These are phyloP conservation scores for Bradypus variegatus DNA, from an alignment of 2,797 vertebrate species.

Conservation along the genomic window DNA sequence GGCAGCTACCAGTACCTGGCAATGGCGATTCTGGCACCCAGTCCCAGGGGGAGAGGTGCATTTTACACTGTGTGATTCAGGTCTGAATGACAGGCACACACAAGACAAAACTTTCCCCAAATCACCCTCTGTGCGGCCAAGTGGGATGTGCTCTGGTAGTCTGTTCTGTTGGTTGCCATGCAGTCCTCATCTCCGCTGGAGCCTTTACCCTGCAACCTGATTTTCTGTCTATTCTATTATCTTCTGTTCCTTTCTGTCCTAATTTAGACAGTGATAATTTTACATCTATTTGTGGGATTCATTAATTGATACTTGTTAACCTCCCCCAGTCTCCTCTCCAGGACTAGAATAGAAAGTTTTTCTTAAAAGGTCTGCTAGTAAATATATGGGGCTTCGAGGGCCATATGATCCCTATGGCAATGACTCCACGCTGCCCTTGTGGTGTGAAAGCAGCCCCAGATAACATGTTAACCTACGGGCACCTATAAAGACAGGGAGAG, in stretches of 20 bases:
- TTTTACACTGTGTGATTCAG: neutral
- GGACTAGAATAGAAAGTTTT: neutral
- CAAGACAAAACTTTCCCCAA: neutral
- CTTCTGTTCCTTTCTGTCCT: neutral
- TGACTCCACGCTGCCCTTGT: fast-evolving
- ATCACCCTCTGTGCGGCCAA: neutral
- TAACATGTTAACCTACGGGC: fast-evolving
- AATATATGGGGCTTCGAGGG: neutral
- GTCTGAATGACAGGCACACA: neutral
- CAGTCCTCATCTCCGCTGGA: neutral
- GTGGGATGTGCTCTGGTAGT: neutral
- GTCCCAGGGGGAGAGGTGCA: neutral
- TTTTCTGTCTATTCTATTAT: neutral
- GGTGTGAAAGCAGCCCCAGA: neutral
- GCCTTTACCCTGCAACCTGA: neutral
- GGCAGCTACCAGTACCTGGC: neutral
- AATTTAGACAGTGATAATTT: neutral
- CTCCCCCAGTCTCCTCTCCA: too few species aligned
- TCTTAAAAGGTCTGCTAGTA: neutral
- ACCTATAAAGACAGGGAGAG: neutral
- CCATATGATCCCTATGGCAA: neutral
- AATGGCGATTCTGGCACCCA: neutral
- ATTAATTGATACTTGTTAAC: neutral
- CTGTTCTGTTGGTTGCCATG: neutral
- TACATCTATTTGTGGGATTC: neutral